A percentile compares a stretch with the other conserved stretches of the same genome.
These are phyloP conservation scores for Aricia artaxerxes DNA, from an alignment of 2,888 invertebrate genomes.

Conservation along the genomic window DNA sequence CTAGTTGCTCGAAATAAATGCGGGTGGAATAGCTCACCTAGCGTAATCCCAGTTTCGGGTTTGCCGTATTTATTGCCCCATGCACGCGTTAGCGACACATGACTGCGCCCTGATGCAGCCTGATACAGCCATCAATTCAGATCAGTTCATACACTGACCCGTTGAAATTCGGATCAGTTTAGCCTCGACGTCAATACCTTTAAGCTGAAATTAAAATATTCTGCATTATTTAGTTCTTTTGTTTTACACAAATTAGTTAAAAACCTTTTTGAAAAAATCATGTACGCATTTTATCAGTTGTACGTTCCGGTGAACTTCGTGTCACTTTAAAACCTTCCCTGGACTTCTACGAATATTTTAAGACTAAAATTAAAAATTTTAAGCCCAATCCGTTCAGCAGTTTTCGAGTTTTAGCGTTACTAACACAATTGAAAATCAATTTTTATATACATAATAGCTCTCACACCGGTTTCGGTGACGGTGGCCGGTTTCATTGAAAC, in stretches of 20 bases:
- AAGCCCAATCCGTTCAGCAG: no score
- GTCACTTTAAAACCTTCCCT: no score
- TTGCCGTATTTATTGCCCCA: conserved; percentile 21
- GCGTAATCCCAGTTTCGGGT: conserved; percentile 17
- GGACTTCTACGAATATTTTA: no score
- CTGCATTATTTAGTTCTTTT: background rate
- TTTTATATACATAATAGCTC: background rate
- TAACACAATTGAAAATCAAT: no score
- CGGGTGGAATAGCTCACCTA: background rate
- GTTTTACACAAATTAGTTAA: background rate
- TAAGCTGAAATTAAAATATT: background rate
- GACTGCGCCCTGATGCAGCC: conserved; percentile 9
- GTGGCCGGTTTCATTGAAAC: no score
- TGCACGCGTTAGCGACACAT: conserved; percentile 9
- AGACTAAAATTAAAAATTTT: no score
- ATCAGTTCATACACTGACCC: conserved; percentile 24
- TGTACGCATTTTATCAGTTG: background rate
- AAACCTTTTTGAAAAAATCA: background rate
- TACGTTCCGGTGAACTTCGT: no score
- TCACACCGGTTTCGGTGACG: no score
- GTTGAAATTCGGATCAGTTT: conserved; percentile 20
- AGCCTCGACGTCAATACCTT: conserved; percentile 4
- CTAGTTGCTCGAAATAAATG: conserved; percentile 11
- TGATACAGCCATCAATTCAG: conserved; percentile 27
- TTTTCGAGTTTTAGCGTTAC: no score